Evolutionary conservation across 2,888 invertebrate species (phyloP).

Genomic region (Pantelozetes paolii): DNA sequence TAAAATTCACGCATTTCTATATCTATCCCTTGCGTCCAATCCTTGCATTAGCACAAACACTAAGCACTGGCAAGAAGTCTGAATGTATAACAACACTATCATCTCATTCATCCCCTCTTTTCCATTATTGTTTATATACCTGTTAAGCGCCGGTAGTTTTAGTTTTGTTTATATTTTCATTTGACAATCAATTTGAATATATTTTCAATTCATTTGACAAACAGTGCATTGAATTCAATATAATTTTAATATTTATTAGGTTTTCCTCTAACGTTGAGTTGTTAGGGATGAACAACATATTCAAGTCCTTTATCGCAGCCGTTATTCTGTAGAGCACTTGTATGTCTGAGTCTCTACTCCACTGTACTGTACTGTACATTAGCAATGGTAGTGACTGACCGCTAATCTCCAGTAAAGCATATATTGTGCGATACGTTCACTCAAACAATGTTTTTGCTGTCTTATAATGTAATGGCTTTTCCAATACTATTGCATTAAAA

Average conservation of each 20-base stretch:
- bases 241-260: not conserved
- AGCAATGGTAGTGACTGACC: slow-evolving; percentile 4
- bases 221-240: not conserved
- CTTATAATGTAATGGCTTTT: not conserved
- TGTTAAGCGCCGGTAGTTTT: not conserved
- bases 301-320: not conserved
- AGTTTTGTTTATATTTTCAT: not conserved
- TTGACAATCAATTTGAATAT: not conserved
- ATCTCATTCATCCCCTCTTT: not conserved
- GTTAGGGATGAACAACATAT: not conserved
- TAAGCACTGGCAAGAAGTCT: slow-evolving; percentile 12
- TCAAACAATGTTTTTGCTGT: not conserved
- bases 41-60: slow-evolving; percentile 10
- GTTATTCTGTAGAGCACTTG: not conserved
- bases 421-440: not conserved
- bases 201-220: not conserved
- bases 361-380: not conserved
- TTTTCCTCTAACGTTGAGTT: not conserved
- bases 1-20: slow-evolving; percentile 17
- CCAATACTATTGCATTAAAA: slow-evolving; percentile 2
- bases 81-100: not conserved
- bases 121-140: not conserved
- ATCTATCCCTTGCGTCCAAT: slow-evolving; percentile 11
- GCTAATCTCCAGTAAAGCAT: slow-evolving; percentile 17
- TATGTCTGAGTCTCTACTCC: no score